Conservation (phyloP, 2,113 vertebrate species). For the Chiloscyllium plagiosum region DNA sequence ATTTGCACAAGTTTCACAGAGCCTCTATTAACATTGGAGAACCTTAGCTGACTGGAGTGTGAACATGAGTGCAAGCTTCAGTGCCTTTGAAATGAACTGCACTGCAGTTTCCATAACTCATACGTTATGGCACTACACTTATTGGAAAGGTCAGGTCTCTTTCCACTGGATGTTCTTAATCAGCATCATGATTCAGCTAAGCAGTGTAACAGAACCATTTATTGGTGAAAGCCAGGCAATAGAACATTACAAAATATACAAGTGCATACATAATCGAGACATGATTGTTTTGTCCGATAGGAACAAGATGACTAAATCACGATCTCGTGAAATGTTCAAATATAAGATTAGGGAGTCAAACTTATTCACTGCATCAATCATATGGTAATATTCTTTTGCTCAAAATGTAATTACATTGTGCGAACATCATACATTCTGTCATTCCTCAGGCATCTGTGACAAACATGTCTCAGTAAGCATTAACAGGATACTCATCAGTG, state of each 20-base stretch:
- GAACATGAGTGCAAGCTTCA: neutral
- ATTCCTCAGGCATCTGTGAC: neutral
- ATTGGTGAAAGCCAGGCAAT: neutral
- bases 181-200: slow-evolving; percentile 4
- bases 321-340: neutral
- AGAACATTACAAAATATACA: neutral
- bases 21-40: neutral
- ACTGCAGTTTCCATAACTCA: slow-evolving; percentile 28
- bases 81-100: neutral
- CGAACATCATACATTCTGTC: neutral
- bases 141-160: slow-evolving; percentile 12
- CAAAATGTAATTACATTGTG: neutral
- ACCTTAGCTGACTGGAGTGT: neutral
- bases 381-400: neutral
- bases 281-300: neutral
- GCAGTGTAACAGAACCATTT: neutral
- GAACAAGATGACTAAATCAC: neutral
- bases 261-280: neutral
- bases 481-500: neutral
- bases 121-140: neutral
- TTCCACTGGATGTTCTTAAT: neutral
- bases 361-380: neutral
- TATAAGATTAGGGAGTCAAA: neutral
- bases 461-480: neutral
- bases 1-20: neutral